phyloP scores from a whole-genome alignment of 2,888 invertebrate species.

The Augochlorella aurata region DNA sequence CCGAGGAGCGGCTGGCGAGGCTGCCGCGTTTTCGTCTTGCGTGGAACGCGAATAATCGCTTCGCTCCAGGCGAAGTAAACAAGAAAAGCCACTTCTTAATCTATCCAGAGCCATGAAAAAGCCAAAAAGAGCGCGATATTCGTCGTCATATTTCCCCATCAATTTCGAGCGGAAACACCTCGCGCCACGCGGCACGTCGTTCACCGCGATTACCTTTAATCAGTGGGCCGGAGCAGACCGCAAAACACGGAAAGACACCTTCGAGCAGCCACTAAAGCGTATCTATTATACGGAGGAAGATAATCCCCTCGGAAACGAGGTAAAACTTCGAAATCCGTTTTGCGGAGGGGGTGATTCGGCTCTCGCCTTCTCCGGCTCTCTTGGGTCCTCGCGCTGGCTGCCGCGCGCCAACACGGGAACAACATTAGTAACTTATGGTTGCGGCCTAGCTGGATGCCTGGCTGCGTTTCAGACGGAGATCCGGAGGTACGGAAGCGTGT shows the following conservation, averaged over 20 bases:
- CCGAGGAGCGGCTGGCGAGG: background rate
- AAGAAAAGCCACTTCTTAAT: too few relatives aligned
- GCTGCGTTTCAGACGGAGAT: constrained; percentile 68
- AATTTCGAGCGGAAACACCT: too few relatives aligned
- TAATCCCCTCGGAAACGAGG: constrained; percentile 53
- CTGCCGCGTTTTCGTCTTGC: background rate
- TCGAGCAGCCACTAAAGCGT: constrained; percentile 55
- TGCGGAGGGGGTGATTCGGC: constrained; percentile 14
- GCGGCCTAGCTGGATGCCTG: constrained; percentile 74
- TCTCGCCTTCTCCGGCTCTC: constrained; percentile 2
- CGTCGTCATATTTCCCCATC: too few relatives aligned
- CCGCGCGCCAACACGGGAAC: constrained; percentile 77
- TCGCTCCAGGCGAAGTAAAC: too few relatives aligned
- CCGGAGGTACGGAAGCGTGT: constrained; percentile 61
- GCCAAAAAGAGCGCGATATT: too few relatives aligned
- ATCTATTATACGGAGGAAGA: constrained; percentile 52
- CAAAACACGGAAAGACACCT: constrained; percentile 57
- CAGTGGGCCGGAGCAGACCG: constrained; percentile 46
- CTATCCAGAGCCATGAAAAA: too few relatives aligned
- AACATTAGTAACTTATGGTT: constrained; percentile 82
- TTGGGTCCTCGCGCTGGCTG: constrained; percentile 36
- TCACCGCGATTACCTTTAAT: constrained; percentile 49
- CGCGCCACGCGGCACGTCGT: too few relatives aligned
- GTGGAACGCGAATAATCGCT: background rate
- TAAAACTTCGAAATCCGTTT: constrained; percentile 60